A percentile compares a stretch with the other conserved stretches of the same genome.
phyloP scores from a whole-genome alignment of 2,888 invertebrate genomes.

The Melipona beecheii region DNA sequence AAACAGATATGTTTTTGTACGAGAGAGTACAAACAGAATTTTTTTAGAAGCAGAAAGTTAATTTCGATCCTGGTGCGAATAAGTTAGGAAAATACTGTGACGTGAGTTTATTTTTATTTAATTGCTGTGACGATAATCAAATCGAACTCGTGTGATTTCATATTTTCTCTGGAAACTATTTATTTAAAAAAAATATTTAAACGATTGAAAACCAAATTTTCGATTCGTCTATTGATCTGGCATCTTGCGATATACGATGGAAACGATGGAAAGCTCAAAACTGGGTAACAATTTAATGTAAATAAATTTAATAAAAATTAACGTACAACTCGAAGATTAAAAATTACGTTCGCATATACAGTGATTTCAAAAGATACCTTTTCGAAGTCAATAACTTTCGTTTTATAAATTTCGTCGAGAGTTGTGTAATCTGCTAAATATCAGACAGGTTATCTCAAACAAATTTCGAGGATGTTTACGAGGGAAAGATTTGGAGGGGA shows the following conservation, averaged over 20 bases:
- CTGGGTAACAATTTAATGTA: not conserved
- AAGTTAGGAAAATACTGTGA: not conserved
- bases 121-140: not conserved
- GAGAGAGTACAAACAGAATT: too few relatives aligned
- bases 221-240: not conserved
- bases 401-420: too few relatives aligned
- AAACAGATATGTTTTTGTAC: too few relatives aligned
- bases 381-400: too few relatives aligned
- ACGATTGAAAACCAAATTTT: not conserved
- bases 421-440: slow-evolving; percentile 10
- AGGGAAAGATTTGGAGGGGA: slow-evolving; percentile 14
- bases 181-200: too few relatives aligned
- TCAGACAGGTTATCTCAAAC: slow-evolving; percentile 22
- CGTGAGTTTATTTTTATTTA: not conserved
- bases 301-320: too few relatives aligned
- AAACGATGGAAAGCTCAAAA: not conserved
- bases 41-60: too few relatives aligned
- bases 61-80: not conserved
- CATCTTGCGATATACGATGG: not conserved
- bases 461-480: slow-evolving; percentile 23
- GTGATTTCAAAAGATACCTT: too few relatives aligned
- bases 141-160: not conserved
- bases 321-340: not conserved
- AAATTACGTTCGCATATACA: not conserved
- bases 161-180: not conserved